These are phyloP conservation scores for Myotis pilosus DNA, from an alignment of 2,797 vertebrate species.

Conservation along the genomic window DNA sequence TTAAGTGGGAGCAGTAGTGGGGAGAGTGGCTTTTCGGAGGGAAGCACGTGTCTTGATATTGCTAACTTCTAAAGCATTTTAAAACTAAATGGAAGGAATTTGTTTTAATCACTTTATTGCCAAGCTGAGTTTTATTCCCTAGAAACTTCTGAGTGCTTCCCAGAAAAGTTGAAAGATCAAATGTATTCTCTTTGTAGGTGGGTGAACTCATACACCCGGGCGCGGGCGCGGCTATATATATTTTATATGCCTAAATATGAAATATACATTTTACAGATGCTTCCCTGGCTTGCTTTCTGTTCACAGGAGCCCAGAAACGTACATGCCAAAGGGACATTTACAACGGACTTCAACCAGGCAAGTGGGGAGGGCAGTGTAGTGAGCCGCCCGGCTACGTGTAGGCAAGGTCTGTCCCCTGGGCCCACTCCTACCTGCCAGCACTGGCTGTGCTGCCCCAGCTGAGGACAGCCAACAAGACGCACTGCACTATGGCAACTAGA, in stretches of 20 bases:
- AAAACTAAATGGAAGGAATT: constrained; percentile 82
- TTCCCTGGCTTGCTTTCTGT: constrained; percentile 79
- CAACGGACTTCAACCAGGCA: constrained; percentile 75
- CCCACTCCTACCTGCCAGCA: not conserved
- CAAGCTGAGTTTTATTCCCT: constrained; percentile 71
- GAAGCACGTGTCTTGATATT: constrained; percentile 2
- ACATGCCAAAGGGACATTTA: constrained; percentile 75
- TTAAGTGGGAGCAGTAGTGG: not conserved
- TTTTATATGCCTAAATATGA: constrained; percentile 86
- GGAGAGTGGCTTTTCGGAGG: not conserved
- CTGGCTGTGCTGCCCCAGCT: not conserved
- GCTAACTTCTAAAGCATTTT: constrained; percentile 71
- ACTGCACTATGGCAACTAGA: not conserved
- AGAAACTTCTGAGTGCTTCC: constrained; percentile 77
- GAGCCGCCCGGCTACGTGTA: constrained; percentile 42
- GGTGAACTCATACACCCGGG: constrained; percentile 82
- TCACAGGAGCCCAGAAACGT: constrained; percentile 79
- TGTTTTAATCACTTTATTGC: constrained; percentile 82
- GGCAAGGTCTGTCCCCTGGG: not conserved
- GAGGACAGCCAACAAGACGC: not conserved
- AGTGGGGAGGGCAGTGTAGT: constrained; percentile 62
- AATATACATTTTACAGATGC: constrained; percentile 87
- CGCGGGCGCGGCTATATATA: constrained; percentile 83
- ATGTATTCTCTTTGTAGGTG: constrained; percentile 88
- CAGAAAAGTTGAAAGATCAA: constrained; percentile 82